A percentile compares a stretch with the other conserved stretches of the same genome.
phyloP scores from a whole-genome alignment of 64 coral and sea anemone species.

The Porites lutea region DNA sequence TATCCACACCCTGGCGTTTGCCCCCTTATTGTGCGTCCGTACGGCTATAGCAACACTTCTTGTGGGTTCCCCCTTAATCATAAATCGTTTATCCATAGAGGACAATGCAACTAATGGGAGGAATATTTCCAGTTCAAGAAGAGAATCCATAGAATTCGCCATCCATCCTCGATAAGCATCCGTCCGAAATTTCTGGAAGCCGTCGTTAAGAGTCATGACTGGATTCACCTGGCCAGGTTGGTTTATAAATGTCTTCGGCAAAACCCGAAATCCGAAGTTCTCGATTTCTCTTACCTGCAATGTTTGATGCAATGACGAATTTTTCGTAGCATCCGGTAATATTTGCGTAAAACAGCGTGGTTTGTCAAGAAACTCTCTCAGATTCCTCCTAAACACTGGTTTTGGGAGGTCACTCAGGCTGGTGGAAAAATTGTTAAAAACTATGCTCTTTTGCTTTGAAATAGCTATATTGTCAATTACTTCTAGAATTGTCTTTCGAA shows the following conservation, averaged over 20 bases:
- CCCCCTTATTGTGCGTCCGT: not conserved
- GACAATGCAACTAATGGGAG: not conserved
- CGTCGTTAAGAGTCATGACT: not conserved
- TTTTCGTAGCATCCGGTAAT: not conserved
- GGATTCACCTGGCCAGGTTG: not conserved
- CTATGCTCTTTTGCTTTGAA: not conserved
- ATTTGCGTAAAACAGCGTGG: constrained; percentile 24
- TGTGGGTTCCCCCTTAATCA: not conserved
- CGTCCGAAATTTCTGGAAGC: not conserved
- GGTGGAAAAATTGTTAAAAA: not conserved
- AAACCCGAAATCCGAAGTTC: not conserved
- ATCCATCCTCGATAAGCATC: constrained; percentile 35
- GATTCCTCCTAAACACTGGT: not conserved
- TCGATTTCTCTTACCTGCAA: not conserved
- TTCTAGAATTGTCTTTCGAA: constrained; percentile 8
- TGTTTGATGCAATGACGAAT: not conserved
- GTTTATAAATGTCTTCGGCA: not conserved
- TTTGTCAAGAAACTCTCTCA: not conserved
- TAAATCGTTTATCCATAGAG: not conserved
- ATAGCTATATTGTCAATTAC: not conserved
- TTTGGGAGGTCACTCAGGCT: not conserved
- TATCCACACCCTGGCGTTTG: constrained; percentile 4
- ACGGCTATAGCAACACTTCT: constrained; percentile 18
- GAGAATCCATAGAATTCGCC: not conserved
- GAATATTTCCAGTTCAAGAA: constrained; percentile 1